A percentile compares a stretch with the other conserved stretches of the same genome.
Evolutionary conservation across 2,888 invertebrate species (phyloP).

Genomic region (Celastrina argiolus): DNA sequence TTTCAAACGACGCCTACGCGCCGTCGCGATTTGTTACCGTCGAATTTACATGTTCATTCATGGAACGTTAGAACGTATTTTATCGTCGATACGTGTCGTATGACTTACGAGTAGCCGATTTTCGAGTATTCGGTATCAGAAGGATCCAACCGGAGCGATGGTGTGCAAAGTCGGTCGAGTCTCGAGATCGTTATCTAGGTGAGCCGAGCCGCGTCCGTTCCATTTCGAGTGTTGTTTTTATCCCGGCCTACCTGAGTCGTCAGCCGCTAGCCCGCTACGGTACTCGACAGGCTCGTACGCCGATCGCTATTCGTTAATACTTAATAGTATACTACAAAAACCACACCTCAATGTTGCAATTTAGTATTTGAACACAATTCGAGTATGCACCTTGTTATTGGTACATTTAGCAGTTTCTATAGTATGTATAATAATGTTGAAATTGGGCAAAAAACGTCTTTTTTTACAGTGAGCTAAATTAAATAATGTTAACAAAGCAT

Average conservation of each 20-base stretch:
- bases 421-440: background rate
- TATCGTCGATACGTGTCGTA: slow-evolving; percentile 67
- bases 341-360: slow-evolving; percentile 9
- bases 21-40: slow-evolving; percentile 74
- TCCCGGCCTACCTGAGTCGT: slow-evolving; percentile 67
- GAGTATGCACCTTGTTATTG: background rate
- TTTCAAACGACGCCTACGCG: slow-evolving; percentile 72
- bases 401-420: background rate
- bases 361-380: background rate
- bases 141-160: background rate
- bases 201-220: slow-evolving; percentile 61
- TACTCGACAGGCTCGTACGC: slow-evolving; percentile 27
- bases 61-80: slow-evolving; percentile 64
- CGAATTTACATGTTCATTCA: slow-evolving; percentile 75
- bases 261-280: slow-evolving; percentile 26
- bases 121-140: slow-evolving; percentile 27
- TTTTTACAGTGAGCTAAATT: no score
- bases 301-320: slow-evolving; percentile 40
- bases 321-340: slow-evolving; percentile 43
- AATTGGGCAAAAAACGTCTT: background rate
- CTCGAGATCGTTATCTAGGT: slow-evolving; percentile 64
- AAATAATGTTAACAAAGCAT: no score
- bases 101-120: slow-evolving; percentile 69
- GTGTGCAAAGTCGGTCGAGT: slow-evolving; percentile 43
- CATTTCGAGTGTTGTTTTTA: slow-evolving; percentile 73